Evolutionary conservation across 2,888 invertebrate species (phyloP), one percentile per base, ranked within the genome.

Genomic region (Drosophila helvetica): DNA sequence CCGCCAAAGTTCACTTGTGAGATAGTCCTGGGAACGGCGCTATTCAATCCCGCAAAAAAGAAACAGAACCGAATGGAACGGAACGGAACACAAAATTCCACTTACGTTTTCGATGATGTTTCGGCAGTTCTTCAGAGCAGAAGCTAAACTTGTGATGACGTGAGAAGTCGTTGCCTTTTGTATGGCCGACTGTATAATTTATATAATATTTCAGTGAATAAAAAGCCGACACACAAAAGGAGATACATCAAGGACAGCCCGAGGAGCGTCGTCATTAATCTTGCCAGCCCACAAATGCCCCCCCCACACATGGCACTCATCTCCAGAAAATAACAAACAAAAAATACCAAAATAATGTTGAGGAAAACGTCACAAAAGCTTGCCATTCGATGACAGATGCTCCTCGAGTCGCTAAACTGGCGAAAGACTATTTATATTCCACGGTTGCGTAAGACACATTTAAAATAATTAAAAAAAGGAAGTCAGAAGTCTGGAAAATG

Each of bases 171-270:
- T 47, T 27, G 17, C 33, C 33, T 46, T 65, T 54, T 67, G 65
- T 78, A 75, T 72, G 68, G 53, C 42, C 55, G 51, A 42, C 67
- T 68, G 57, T 87, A 85, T 82, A 75, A 82, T 82, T 85, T 82
- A 79, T 58, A 74, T 67, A 78, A 82, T 77, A 79, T 85, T 77
- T 86, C 63, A 52, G 43, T 42, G 45, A 19, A 48, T 47, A 22
- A 72, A 66, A 25, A 55, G 38, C 27, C 30, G 27, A 9, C 30
- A n/a, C 47, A 43, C 18, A 48, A 50, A 64, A 43, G 48, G 22
- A 22, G n/a, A 30, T 58, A 55, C 55, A n/a, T 59, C 67, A 69
- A 68, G 67, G 52, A 59, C 69, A 42, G 38, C 18, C 38, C 46
- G 59, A 7, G n/a, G 27, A 50, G 46, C 61, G 57, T 72, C 73